Conservation (phyloP, 2,113 vertebrate genomes). For the Camelus dromedarius region DNA sequence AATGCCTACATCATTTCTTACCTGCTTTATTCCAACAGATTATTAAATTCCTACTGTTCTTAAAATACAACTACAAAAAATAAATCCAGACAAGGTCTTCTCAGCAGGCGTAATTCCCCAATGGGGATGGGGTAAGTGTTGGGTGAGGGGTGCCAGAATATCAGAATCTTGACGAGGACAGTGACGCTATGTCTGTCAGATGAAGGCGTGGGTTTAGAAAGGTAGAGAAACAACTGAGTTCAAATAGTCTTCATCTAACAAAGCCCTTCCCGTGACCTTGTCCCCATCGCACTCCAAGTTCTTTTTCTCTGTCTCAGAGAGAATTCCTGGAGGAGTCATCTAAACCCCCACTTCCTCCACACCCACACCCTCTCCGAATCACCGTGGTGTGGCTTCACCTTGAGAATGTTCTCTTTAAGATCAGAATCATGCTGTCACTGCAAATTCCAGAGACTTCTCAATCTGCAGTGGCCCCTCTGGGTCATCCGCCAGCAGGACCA, state of each 20-base stretch:
- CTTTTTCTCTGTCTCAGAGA: conserved; percentile 31
- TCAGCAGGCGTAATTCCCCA: neutral
- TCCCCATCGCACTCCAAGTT: neutral
- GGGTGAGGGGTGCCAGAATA: neutral
- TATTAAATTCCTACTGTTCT: conserved; percentile 19
- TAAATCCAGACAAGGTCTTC: conserved; percentile 17
- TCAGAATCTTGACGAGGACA: neutral
- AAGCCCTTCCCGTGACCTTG: neutral
- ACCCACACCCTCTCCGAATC: neutral
- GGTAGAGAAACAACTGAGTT: neutral
- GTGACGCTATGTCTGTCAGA: neutral
- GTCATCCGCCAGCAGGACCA: neutral
- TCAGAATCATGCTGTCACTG: neutral
- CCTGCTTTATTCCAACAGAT: neutral
- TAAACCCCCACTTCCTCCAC: neutral
- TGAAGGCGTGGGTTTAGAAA: neutral
- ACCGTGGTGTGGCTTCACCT: neutral
- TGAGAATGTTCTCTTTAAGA: neutral
- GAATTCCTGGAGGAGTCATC: neutral
- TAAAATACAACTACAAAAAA: conserved; percentile 23
- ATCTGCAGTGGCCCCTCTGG: neutral
- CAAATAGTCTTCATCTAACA: neutral
- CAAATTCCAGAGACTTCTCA: neutral
- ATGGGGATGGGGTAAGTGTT: neutral
- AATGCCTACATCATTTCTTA: neutral